phyloP scores from a whole-genome alignment of 2,797 vertebrate genomes.

The Lacerta bilineata region DNA sequence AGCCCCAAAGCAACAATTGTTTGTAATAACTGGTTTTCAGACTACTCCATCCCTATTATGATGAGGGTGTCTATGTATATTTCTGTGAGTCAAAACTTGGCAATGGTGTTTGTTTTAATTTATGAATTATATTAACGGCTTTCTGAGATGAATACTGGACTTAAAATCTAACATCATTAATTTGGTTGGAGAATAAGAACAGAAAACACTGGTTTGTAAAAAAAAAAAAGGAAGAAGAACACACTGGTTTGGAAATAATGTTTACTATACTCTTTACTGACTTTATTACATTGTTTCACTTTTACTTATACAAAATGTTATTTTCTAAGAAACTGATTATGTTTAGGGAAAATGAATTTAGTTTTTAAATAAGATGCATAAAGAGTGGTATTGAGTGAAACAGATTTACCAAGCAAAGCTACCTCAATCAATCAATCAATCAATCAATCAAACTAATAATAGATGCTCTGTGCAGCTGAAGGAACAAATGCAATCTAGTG shows the following conservation, averaged over 20 bases:
- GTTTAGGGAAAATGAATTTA: background rate
- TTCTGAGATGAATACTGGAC: background rate
- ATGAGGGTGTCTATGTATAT: background rate
- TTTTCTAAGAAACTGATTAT: background rate
- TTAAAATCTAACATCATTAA: background rate
- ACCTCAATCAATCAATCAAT: constrained; percentile 10
- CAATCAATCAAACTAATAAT: background rate
- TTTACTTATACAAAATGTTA: background rate
- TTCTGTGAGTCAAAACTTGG: background rate
- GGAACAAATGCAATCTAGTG: constrained; percentile 27
- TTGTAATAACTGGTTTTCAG: background rate
- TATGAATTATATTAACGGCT: background rate
- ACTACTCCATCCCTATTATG: background rate
- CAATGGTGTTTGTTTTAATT: constrained; percentile 5
- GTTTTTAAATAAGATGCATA: constrained; percentile 5
- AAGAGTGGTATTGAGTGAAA: background rate
- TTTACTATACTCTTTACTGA: background rate
- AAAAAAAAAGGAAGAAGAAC: background rate
- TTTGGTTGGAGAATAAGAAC: constrained; percentile 9
- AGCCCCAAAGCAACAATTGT: background rate
- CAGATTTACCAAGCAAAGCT: background rate
- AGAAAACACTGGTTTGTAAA: constrained; percentile 15
- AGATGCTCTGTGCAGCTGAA: background rate
- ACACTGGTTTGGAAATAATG: constrained; percentile 36
- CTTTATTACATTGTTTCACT: constrained; percentile 30